These are phyloP conservation scores for Lepus americanus DNA, from an alignment of 2,113 vertebrate species.

Conservation along the genomic window DNA sequence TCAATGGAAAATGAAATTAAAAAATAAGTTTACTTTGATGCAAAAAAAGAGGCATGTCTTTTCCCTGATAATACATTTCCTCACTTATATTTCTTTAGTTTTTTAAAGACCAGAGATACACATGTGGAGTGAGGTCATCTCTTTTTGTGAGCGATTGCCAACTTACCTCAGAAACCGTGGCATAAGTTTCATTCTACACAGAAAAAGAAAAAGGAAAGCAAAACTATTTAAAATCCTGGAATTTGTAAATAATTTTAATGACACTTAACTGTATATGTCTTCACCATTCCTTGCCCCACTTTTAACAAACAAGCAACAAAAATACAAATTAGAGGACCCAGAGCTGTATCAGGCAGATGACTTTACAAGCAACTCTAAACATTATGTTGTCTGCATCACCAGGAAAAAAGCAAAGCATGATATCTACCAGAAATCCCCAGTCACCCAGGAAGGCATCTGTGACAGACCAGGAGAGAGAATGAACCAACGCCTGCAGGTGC, in stretches of 20 bases:
- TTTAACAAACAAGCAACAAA: background rate
- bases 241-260: background rate
- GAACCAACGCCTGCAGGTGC: background rate
- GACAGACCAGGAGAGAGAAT: background rate
- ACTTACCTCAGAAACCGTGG: conserved; percentile 85
- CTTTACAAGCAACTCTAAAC: background rate
- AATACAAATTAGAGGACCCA: background rate
- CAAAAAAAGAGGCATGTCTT: background rate
- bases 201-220: conserved; percentile 68
- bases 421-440: background rate
- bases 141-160: conserved; percentile 14
- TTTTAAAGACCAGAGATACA: background rate
- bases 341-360: background rate
- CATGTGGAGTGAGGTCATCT: background rate
- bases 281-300: background rate
- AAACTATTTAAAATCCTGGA: conserved; percentile 14
- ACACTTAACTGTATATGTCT: background rate
- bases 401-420: background rate
- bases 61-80: background rate
- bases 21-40: too few relatives aligned
- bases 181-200: conserved; percentile 83
- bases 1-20: background rate
- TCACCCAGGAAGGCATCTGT: background rate
- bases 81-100: background rate
- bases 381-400: background rate